Evolutionary conservation across 2,797 vertebrate species (phyloP), one percentile per base, ranked within the genome.

Genomic region (Pipistrellus kuhlii): DNA sequence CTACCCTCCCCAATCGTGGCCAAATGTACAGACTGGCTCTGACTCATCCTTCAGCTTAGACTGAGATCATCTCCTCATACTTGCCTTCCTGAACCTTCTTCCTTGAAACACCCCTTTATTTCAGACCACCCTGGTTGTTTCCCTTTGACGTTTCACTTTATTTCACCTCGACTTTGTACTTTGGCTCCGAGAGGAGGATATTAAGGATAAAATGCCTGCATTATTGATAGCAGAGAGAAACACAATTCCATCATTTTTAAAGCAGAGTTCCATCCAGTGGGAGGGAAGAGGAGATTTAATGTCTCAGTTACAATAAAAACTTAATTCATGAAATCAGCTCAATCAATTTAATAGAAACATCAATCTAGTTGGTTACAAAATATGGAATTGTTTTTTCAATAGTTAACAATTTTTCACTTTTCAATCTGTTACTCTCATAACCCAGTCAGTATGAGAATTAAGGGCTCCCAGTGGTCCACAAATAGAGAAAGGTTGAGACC

Each of bases 221-320:
- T 91, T 69, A 46, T 83, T 83, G 41, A 78, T 38, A 94, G 44
- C 25, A 88, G 18, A 77, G 25, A 90, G 55, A 94, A 92, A 90
- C 38, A 81, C 38, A 94, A 85, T 85, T 92, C 14, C 0, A 23
- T 73, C 92, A 73, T 90, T 90, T 95, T 80, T 84, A 85, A 93
- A 94, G 20, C 44, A 91, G 32, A 72, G 15, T 20, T 92, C 41
- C n/a, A 85, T 11, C 10, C 10, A 0, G 30, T 8, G 11, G 41
- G 1, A 3, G 13, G 21, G 2, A 32, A 20, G n/a, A 51, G 13
- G 2, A 80, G 2, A 81, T 85, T 73, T 73, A 81, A 62, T 76
- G 85, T 55, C 44, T 68, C 80, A 2, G 23, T 20, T 85, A 78
- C 23, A 95, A 62, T 44, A 68, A 95, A 94, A 94, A 84, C 5